phyloP scores from a whole-genome alignment of 30 jellyfish, hydroid and myxozoan genomes.

The Cassiopea andromeda region DNA sequence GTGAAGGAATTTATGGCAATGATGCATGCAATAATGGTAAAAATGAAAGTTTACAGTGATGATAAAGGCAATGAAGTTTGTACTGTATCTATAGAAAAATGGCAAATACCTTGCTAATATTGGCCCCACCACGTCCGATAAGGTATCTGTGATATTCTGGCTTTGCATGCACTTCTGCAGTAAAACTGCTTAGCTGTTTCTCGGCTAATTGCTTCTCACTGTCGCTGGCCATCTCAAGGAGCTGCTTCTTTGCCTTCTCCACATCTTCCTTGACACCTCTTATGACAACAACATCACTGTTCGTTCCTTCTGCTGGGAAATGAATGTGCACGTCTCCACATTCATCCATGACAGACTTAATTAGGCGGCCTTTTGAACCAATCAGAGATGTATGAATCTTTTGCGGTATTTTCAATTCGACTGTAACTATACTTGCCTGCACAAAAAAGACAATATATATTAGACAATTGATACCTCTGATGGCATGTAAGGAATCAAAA shows the following conservation, averaged over 20 bases:
- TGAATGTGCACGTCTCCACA: conserved; percentile 95
- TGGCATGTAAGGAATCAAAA: neutral
- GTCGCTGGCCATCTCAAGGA: conserved; percentile 73
- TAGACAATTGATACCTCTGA: no score
- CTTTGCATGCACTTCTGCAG: conserved; percentile 93
- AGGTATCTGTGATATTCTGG: conserved; percentile 91
- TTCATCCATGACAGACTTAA: conserved; percentile 92
- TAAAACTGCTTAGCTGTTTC: conserved; percentile 78
- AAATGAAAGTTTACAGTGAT: no score
- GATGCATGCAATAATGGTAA: no score
- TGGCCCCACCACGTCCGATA: conserved; percentile 96
- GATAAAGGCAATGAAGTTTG: no score
- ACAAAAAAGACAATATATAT: neutral
- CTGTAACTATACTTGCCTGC: conserved; percentile 84
- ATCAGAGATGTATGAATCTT: conserved; percentile 89
- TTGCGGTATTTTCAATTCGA: conserved; percentile 83
- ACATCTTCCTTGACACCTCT: conserved; percentile 94
- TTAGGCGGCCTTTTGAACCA: conserved; percentile 94
- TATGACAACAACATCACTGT: conserved; percentile 79
- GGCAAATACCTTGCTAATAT: conserved; percentile 71
- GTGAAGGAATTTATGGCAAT: no score
- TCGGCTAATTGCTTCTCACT: conserved; percentile 77
- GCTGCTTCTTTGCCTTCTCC: conserved; percentile 89
- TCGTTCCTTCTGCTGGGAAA: conserved; percentile 94
- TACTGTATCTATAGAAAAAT: no score